phyloP scores from a whole-genome alignment of 2,797 vertebrate genomes.

The Falco cherrug region DNA sequence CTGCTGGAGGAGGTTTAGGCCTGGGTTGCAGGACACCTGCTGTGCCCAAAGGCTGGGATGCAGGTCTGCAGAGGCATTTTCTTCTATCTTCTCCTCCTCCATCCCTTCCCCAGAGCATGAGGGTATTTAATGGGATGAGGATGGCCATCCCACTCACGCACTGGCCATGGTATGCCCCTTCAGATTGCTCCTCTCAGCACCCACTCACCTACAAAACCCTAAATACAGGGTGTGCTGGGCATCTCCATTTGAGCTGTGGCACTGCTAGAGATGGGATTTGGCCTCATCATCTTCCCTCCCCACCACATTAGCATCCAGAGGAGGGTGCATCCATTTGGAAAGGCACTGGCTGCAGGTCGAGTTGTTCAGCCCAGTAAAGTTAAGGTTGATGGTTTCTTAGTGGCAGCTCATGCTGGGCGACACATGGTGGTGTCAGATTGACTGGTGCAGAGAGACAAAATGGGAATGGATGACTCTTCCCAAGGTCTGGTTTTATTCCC shows the following conservation, averaged over 20 bases:
- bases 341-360: neutral
- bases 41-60: neutral
- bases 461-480: neutral
- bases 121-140: neutral
- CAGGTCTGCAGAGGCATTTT: neutral
- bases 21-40: neutral
- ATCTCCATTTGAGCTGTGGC: neutral
- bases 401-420: neutral
- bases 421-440: neutral
- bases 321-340: neutral
- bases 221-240: neutral
- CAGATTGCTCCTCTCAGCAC: neutral
- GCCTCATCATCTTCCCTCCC: neutral
- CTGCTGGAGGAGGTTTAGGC: neutral
- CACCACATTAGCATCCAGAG: too few species aligned
- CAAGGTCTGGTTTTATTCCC: neutral
- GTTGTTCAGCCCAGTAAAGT: neutral
- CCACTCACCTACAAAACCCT: neutral
- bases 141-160: too few species aligned
- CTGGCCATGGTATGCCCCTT: rapidly evolving
- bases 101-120: neutral
- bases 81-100: neutral
- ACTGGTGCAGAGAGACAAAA: neutral
- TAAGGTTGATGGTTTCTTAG: neutral
- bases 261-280: neutral